Evolutionary conservation across 2,113 vertebrate species (phyloP).

Genomic region (Neolamprologus devosi): DNA sequence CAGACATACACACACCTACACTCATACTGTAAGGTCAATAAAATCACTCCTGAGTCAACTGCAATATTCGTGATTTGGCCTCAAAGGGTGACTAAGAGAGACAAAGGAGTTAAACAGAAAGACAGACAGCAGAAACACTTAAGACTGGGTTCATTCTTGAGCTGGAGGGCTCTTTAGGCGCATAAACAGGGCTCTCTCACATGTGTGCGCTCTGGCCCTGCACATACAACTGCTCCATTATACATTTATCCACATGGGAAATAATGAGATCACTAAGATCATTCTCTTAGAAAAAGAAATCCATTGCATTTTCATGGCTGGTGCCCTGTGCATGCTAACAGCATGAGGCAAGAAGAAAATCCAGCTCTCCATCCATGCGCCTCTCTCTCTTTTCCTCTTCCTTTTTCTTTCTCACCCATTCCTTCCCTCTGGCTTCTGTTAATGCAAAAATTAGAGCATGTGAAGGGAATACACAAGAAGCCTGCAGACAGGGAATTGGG

Average conservation of each 20-base stretch:
- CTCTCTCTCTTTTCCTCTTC: neutral
- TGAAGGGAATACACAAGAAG: neutral
- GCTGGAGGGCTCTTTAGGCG: neutral
- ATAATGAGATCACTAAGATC: conserved; percentile 43
- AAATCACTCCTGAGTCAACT: conserved; percentile 34
- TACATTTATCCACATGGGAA: conserved; percentile 31
- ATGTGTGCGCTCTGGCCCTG: neutral
- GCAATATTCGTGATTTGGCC: neutral
- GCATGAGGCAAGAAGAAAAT: neutral
- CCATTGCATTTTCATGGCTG: conserved; percentile 15
- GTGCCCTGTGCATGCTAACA: conserved; percentile 19
- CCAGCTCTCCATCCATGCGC: neutral
- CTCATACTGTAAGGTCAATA: conserved; percentile 5
- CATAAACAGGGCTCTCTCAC: neutral
- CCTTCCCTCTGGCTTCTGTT: neutral
- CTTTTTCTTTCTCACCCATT: neutral
- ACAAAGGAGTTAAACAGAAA: neutral
- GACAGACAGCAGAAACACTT: neutral
- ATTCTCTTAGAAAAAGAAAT: conserved; percentile 21
- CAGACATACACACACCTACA: neutral
- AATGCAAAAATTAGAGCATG: neutral
- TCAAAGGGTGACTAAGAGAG: neutral
- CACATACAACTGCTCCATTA: conserved; percentile 10
- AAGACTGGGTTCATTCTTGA: neutral
- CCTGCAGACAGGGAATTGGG: neutral